Evolutionary conservation across 2,888 invertebrate genomes (phyloP), one percentile per base, ranked within the genome.

Genomic region (Agapostemon virescens): DNA sequence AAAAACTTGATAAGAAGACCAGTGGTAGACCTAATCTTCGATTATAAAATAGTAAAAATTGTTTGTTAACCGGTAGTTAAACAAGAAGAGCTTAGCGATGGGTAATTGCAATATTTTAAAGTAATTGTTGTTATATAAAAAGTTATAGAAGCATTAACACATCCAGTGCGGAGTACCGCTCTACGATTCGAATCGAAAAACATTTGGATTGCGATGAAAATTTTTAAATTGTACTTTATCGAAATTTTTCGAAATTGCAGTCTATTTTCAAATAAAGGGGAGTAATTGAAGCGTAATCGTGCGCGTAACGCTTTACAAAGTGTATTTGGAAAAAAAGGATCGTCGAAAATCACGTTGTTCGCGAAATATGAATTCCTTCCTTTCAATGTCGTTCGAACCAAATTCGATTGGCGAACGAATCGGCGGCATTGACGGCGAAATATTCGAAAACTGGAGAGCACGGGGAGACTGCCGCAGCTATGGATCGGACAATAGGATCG

Each of bases 401-500:
- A 85, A 85, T 84, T 84, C 85, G 80, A 86, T 86, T 75, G 86
- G 63, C 77, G 86, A 80, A 79, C 79, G 79, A 79, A 82, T 87
- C 78, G 84, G 49, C 72, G 71, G 78, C 78, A 83, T 82, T 81
- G 82, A 77, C 79, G 81, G 84, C 81, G 88, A 88, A 87, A 89
- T 89, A 88, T 89, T 88, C 87, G 88, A 88, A 89, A 88, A 89
- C 88, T 86, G 76, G 79, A 75, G 82, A 81, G 79, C 66, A 58
- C 72, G 75, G 78, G 76, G 79, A 66, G 73, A 79, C 70, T 55
- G 79, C 69, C 81, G 82, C 76, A 74, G 84, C 78, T 78, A 81
- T 78, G 80, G 85, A 89, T 89, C 89, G 91, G 88, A 92, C 91
- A 91, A 91, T 92, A 88, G 91, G 90, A 91, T 91, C 90, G 91